phyloP scores from a whole-genome alignment of 2,888 invertebrate species.

The Pachycephus smyrnensis region DNA sequence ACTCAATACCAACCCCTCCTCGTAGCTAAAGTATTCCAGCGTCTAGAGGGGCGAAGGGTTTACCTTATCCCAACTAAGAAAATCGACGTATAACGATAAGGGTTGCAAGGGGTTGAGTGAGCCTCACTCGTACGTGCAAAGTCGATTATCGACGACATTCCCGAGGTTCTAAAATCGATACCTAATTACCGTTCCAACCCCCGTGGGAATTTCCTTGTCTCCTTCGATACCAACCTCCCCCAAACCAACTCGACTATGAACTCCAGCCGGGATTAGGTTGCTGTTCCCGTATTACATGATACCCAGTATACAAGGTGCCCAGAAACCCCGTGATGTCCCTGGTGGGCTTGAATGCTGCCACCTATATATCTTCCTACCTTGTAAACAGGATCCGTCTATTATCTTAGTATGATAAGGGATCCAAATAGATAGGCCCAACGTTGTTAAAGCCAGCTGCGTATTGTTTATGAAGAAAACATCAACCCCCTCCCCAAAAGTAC shows the following conservation, averaged over 20 bases:
- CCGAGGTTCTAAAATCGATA: conserved; percentile 40
- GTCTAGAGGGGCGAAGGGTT: background rate
- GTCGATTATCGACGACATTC: conserved; percentile 44
- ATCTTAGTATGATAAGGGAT: too few species aligned
- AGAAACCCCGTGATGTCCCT: too few species aligned
- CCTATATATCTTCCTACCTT: too few species aligned
- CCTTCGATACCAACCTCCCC: background rate
- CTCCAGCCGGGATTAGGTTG: too few species aligned
- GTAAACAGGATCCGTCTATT: too few species aligned
- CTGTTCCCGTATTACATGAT: too few species aligned
- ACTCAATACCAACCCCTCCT: conserved; percentile 8
- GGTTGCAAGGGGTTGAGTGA: background rate
- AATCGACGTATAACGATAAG: conserved; percentile 18
- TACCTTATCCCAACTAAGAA: conserved; percentile 28
- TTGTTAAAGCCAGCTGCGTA: too few species aligned
- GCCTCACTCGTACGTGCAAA: conserved; percentile 30
- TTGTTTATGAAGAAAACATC: too few species aligned
- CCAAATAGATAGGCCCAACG: too few species aligned
- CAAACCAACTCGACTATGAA: conserved; percentile 1
- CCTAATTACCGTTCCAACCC: conserved; percentile 40
- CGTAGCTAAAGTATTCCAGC: background rate
- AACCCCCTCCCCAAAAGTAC: too few species aligned
- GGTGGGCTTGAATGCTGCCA: too few species aligned
- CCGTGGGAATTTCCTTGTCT: conserved; percentile 38
- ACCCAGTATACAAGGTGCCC: too few species aligned